These are phyloP conservation scores for Sthenelais limicola DNA, from an alignment of 2,888 invertebrate genomes.

Conservation along the genomic window DNA sequence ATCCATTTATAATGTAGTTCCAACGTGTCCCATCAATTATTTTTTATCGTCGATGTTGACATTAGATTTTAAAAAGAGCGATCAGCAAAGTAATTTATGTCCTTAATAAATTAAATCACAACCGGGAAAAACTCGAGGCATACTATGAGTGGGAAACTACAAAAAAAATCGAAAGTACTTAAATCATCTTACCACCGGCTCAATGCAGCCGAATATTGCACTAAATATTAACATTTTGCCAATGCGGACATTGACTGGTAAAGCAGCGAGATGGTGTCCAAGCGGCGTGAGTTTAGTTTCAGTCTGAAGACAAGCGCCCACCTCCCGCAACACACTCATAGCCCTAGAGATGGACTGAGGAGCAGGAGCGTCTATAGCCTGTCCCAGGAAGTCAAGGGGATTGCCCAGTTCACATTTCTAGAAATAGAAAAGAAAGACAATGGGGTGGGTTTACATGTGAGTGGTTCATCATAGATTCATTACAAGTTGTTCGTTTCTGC, in stretches of 20 bases:
- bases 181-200: constrained; percentile 67
- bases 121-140: too few relatives aligned
- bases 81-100: too few relatives aligned
- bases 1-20: too few relatives aligned
- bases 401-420: constrained; percentile 69
- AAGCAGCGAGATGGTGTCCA: constrained; percentile 68
- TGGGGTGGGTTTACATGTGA: constrained; percentile 3
- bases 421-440: constrained; percentile 16
- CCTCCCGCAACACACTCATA: constrained; percentile 63
- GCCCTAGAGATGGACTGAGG: constrained; percentile 59
- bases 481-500: too few relatives aligned
- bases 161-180: too few relatives aligned
- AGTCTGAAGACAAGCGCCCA: constrained; percentile 64
- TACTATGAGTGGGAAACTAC: too few relatives aligned
- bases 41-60: too few relatives aligned
- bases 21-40: too few relatives aligned
- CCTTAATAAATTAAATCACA: too few relatives aligned
- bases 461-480: too few relatives aligned
- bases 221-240: constrained; percentile 70
- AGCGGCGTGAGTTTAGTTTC: constrained; percentile 62
- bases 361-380: constrained; percentile 66
- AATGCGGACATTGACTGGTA: constrained; percentile 69
- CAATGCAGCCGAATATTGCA: constrained; percentile 67
- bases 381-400: constrained; percentile 62
- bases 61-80: too few relatives aligned